Conservation (phyloP, 2,888 invertebrate genomes). For the Tenodera sinensis region DNA sequence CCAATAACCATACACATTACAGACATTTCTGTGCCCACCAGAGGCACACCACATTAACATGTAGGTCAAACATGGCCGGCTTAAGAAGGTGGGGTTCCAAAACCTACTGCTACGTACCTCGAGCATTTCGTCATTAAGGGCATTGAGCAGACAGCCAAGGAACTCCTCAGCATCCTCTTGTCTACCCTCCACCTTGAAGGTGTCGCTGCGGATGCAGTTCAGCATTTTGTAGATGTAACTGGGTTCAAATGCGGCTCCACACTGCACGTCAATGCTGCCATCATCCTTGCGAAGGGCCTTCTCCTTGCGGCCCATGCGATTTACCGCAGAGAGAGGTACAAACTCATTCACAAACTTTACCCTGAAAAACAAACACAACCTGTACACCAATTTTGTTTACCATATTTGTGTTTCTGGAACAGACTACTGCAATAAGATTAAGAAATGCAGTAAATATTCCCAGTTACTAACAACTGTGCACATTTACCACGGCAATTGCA, state of each 20-base stretch:
- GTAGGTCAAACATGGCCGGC: conserved; percentile 28
- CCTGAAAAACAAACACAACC: conserved; percentile 46
- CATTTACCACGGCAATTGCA: too few species aligned
- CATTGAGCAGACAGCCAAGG: conserved; percentile 86
- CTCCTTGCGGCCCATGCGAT: conserved; percentile 38
- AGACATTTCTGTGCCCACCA: conserved; percentile 7
- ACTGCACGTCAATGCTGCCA: conserved; percentile 50
- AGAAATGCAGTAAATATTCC: too few species aligned
- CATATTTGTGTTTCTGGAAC: too few species aligned
- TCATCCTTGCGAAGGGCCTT: conserved; percentile 35
- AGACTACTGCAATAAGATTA: too few species aligned
- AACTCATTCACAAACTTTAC: conserved; percentile 78
- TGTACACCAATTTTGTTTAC: too few species aligned
- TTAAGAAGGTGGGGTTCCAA: conserved; percentile 31
- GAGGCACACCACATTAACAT: conserved; percentile 31
- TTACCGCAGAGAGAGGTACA: conserved; percentile 58
- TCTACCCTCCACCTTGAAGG: conserved; percentile 70
- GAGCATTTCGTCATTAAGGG: conserved; percentile 94
- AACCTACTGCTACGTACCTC: conserved; percentile 55
- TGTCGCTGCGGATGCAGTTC: conserved; percentile 68
- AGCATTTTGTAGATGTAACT: conserved; percentile 80
- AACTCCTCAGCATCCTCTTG: conserved; percentile 99
- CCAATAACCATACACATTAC: neutral
- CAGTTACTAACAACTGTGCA: too few species aligned
- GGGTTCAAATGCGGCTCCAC: conserved; percentile 86